Percentiles rank a stretch among this genome's conserved stretches.
Evolutionary conservation across 2,797 vertebrate species (phyloP).

Genomic region (Podargus strigoides): DNA sequence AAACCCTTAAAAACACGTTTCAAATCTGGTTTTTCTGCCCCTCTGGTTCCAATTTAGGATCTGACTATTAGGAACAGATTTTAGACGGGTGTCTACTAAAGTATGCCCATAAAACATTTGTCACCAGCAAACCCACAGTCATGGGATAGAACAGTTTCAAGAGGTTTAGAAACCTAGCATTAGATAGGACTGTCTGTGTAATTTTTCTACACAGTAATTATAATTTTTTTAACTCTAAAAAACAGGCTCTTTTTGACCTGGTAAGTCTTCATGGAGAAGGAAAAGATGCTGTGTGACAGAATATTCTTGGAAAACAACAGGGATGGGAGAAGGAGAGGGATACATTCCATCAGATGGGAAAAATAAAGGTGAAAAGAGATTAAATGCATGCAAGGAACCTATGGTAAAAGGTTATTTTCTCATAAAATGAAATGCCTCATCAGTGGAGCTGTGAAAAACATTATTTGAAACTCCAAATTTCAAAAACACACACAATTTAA

Average conservation of each 20-base stretch:
- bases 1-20: conserved; percentile 51
- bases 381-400: not conserved
- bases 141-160: not conserved
- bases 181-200: not conserved
- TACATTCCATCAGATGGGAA: conserved; percentile 49
- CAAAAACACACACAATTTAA: not conserved
- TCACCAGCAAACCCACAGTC: conserved; percentile 36
- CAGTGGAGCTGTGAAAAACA: conserved; percentile 32
- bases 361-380: conserved; percentile 50
- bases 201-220: not conserved
- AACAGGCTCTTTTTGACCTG: not conserved
- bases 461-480: not conserved
- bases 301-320: not conserved
- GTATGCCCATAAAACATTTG: conserved; percentile 59
- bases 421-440: conserved; percentile 57
- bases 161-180: not conserved
- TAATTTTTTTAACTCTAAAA: not conserved
- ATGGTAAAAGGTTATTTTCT: conserved; percentile 11
- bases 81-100: conserved; percentile 49
- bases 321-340: not conserved
- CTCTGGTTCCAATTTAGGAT: conserved; percentile 54
- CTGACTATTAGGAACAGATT: conserved; percentile 64
- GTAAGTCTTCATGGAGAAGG: not conserved
- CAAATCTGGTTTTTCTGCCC: conserved; percentile 46
- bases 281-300: not conserved